Evolutionary conservation across 2,797 vertebrate genomes (phyloP).

Genomic region (Falco concolor): DNA sequence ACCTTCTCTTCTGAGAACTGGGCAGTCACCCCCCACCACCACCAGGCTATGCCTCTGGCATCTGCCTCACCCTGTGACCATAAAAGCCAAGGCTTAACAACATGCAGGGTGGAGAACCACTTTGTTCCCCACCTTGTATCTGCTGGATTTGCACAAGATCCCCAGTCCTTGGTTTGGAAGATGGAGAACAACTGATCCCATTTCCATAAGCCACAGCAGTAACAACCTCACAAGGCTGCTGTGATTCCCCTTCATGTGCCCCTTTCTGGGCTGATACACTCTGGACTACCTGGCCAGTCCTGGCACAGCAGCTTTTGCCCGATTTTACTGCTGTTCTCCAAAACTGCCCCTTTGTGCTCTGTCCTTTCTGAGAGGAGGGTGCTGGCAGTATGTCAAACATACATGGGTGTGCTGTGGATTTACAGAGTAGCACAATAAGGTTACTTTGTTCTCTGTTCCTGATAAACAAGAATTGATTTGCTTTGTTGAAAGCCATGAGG

Average conservation of each 20-base stretch:
- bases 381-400: background rate
- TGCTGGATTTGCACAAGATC: background rate
- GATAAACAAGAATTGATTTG: background rate
- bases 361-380: background rate
- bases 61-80: background rate
- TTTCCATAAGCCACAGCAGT: background rate
- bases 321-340: background rate
- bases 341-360: background rate
- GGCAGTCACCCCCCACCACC: background rate
- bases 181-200: background rate
- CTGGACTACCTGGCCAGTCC: background rate
- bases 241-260: accelerated
- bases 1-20: background rate
- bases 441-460: conserved; percentile 3
- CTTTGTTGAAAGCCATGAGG: background rate
- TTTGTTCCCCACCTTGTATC: background rate
- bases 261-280: background rate
- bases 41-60: background rate
- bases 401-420: background rate
- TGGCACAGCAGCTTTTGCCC: background rate
- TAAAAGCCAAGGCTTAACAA: background rate
- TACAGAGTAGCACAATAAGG: background rate
- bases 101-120: accelerated
- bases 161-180: background rate
- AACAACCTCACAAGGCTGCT: background rate